These are phyloP conservation scores for Papilio elwesi DNA, from an alignment of 2,888 invertebrate genomes.

Conservation along the genomic window DNA sequence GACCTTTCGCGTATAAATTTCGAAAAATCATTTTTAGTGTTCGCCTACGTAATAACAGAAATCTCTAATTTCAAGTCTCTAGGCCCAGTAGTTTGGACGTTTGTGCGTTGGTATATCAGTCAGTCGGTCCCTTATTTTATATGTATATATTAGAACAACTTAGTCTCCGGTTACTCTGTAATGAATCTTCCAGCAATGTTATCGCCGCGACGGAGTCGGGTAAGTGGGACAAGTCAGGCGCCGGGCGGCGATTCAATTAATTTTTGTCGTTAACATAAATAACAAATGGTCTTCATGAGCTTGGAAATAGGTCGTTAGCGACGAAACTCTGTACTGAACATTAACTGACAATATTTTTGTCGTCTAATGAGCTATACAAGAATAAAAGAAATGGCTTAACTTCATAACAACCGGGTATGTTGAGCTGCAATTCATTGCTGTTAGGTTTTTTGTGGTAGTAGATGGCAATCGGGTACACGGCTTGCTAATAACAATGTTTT, in stretches of 20 bases:
- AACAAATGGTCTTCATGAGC: conserved; percentile 34
- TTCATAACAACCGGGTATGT: no score
- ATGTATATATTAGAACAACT: conserved; percentile 6
- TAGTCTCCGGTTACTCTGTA: background rate
- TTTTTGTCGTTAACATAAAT: conserved; percentile 40
- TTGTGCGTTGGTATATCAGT: no score
- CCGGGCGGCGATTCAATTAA: conserved; percentile 36
- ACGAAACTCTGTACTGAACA: conserved; percentile 27
- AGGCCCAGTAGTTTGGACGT: no score
- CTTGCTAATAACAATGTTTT: no score
- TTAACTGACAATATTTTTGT: conserved; percentile 27
- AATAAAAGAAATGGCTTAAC: background rate
- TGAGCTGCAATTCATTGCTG: no score
- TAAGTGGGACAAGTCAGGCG: conserved; percentile 32
- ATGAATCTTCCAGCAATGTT: conserved; percentile 23
- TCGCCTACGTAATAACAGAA: no score
- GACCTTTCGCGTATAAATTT: no score
- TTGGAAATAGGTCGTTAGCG: conserved; percentile 34
- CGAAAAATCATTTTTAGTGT: no score
- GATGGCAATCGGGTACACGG: no score
- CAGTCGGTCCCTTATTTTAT: no score
- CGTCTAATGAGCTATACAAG: conserved; percentile 5
- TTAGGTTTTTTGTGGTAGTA: no score
- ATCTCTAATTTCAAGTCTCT: no score
- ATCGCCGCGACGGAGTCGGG: conserved; percentile 15